Evolutionary conservation across 2,113 vertebrate genomes (phyloP).

Genomic region (Hippocampus barbouri): DNA sequence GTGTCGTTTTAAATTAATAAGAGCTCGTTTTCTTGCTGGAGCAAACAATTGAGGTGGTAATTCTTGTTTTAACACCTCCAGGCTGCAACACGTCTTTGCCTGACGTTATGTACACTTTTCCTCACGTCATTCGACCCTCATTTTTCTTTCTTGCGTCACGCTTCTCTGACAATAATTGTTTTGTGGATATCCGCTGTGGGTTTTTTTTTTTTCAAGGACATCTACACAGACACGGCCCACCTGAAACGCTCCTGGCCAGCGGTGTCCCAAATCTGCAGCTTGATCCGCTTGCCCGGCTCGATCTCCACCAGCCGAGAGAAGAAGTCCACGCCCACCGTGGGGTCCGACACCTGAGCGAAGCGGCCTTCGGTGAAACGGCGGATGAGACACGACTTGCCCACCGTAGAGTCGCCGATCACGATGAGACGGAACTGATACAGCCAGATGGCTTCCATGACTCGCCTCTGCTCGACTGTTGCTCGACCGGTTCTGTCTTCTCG

Average conservation of each 20-base stretch:
- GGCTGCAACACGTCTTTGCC: slow-evolving; percentile 1
- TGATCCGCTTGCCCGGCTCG: slow-evolving; percentile 94
- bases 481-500: background rate
- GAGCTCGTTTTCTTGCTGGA: background rate
- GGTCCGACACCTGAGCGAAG: slow-evolving; percentile 94
- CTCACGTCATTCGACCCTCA: background rate
- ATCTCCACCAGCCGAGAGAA: slow-evolving; percentile 97
- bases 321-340: slow-evolving; percentile 96
- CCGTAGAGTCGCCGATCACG: slow-evolving; percentile 95
- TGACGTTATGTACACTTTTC: background rate
- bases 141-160: background rate
- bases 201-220: background rate
- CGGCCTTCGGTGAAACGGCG: slow-evolving; percentile 94
- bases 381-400: slow-evolving; percentile 95
- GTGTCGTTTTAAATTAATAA: slow-evolving; percentile 31
- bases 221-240: slow-evolving; percentile 47
- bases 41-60: slow-evolving; percentile 10
- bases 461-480: background rate
- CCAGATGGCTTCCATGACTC: slow-evolving; percentile 94
- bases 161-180: background rate
- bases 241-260: slow-evolving; percentile 91
- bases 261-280: slow-evolving; percentile 92
- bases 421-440: slow-evolving; percentile 97
- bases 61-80: slow-evolving; percentile 19
- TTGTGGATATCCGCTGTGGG: too few relatives aligned